Evolutionary conservation across 2,797 vertebrate genomes (phyloP).

Genomic region (Cottoperca gobio): DNA sequence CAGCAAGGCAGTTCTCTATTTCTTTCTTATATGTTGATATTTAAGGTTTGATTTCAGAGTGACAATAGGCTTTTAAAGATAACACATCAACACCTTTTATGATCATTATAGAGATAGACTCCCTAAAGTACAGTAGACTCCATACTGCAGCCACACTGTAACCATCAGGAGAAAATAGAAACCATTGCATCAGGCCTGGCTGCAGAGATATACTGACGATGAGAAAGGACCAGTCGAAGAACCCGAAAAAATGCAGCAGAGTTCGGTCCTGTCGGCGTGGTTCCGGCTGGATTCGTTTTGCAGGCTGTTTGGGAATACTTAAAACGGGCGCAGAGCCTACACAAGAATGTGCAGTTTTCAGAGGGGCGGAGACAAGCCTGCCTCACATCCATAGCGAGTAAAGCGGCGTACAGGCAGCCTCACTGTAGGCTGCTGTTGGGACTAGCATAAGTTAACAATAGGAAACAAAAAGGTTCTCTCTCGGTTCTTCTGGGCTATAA

Average conservation of each 20-base stretch:
- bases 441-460: conserved; percentile 53
- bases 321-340: conserved; percentile 59
- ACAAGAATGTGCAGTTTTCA: conserved; percentile 77
- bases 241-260: neutral
- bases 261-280: conserved; percentile 42
- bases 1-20: neutral
- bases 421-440: conserved; percentile 31
- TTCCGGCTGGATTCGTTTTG: conserved; percentile 55
- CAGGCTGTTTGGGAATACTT: conserved; percentile 59
- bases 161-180: neutral
- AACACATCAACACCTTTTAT: neutral
- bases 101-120: neutral
- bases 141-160: neutral
- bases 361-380: conserved; percentile 81
- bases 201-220: neutral
- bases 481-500: conserved; percentile 44
- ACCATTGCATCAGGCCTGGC: neutral
- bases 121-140: neutral
- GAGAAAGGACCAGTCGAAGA: neutral
- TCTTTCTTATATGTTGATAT: neutral
- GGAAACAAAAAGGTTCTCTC: conserved; percentile 41
- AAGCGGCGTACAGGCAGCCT: conserved; percentile 46
- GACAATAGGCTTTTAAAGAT: neutral
- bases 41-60: neutral
- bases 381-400: conserved; percentile 59